Base-by-base conservation (phyloP, 1,140 invertebrate genomes). In the Bombus picipes region DNA sequence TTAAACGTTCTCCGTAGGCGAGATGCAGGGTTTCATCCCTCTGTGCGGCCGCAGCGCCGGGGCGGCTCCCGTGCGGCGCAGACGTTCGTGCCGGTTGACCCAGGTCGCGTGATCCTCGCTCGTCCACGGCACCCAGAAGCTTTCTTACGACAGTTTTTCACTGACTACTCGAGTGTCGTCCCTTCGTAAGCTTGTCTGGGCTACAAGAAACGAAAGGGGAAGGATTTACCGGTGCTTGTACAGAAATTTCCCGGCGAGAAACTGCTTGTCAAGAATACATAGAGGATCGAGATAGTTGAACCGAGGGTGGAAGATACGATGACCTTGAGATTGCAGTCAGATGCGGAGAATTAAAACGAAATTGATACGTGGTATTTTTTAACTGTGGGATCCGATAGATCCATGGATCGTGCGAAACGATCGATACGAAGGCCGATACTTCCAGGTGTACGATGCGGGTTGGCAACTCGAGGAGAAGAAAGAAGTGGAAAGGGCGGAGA, bases 11-110 rank as follows among this genome's bases (percentile, higher is more conserved):
- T 65, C 43, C 78, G 82, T 72, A 78, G 88, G 80, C 86, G 83
- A 91, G 87, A 92, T 91, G 93, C 89, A 87, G 92, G 90, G 82
- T 89, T 93, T 91, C 88, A 91, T 91, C 92, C 93, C 91, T 92
- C 88, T 88, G 80, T 89, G 74, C 79, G 85, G 76, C 90, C 90
- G 93, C 91, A 92, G 90, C 90, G 90, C 91, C 93, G 90, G 93
- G 93, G 93, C 93, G 94, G 93, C 94, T 94, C 92, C 92, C 92
- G 86, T 87, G 92, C 88, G 88, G 91, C 92, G 92, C 92, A 94
- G 94, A 93, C 92, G 92, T 93, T 91, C 88, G 91, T 89, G 87
- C 92, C 89, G 91, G 92, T 95, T 93, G 91, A 91, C 92, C 93
- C 90, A 92, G 93, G 90, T 92, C 90, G 90, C 85, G 91, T 39